phyloP scores from a whole-genome alignment of 2,888 invertebrate genomes.

The Gryllus longicercus region DNA sequence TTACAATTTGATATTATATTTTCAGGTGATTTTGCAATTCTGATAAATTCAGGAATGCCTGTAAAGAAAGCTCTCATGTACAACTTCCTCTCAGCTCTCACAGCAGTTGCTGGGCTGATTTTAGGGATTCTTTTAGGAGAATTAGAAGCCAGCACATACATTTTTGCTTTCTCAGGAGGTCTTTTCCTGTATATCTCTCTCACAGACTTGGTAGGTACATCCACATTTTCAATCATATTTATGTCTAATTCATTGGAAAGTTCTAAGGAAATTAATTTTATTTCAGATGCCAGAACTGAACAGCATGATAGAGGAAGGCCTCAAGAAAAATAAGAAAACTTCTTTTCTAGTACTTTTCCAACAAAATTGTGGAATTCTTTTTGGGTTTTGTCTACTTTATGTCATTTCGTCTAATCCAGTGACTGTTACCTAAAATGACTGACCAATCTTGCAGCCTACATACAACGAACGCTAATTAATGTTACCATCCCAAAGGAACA shows the following conservation, averaged over 20 bases:
- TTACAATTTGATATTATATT: constrained; percentile 20
- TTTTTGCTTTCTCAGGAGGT: constrained; percentile 59
- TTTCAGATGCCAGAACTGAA: constrained; percentile 37
- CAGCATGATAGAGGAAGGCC: constrained; percentile 35
- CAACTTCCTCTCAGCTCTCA: constrained; percentile 56
- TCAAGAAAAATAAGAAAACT: constrained; percentile 27
- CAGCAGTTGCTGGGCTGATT: constrained; percentile 54
- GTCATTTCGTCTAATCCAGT: constrained; percentile 33
- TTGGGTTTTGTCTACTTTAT: constrained; percentile 33
- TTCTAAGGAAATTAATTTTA: not conserved
- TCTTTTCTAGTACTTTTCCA: constrained; percentile 30
- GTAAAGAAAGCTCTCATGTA: constrained; percentile 55
- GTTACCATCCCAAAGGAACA: too few relatives aligned
- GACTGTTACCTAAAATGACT: not conserved
- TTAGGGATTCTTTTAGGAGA: constrained; percentile 54
- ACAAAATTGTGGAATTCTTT: constrained; percentile 35
- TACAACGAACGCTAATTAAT: too few relatives aligned
- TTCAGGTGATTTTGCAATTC: constrained; percentile 59
- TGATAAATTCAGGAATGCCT: constrained; percentile 56
- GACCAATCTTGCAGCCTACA: too few relatives aligned
- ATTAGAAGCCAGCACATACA: constrained; percentile 49
- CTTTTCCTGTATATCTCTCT: constrained; percentile 61
- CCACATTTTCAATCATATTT: not conserved
- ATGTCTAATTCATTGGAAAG: not conserved
- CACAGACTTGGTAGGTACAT: constrained; percentile 54